Evolutionary conservation across 1,140 invertebrate genomes (phyloP).

Genomic region (Drosophila suzukii): DNA sequence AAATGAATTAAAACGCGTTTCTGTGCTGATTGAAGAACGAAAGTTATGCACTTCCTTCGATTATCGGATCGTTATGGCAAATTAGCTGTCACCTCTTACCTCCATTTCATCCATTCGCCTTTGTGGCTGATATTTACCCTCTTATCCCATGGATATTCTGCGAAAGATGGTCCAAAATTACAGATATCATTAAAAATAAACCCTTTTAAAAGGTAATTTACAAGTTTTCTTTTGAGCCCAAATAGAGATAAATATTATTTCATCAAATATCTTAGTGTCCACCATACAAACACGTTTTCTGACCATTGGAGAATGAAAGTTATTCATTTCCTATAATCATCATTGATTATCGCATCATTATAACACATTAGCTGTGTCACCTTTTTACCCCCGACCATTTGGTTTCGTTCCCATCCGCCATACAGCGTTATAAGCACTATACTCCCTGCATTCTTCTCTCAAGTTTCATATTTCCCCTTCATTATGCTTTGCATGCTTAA

Average conservation of each 20-base stretch:
- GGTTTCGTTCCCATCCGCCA: constrained; percentile 5
- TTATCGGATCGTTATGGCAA: constrained; percentile 38
- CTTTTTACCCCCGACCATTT: constrained; percentile 21
- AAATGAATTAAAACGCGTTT: constrained; percentile 36
- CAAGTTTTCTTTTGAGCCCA: neutral
- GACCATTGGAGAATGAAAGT: constrained; percentile 31
- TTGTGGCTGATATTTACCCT: neutral
- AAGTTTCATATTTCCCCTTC: constrained; percentile 79
- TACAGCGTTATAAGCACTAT: constrained; percentile 13
- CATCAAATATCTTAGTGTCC: neutral
- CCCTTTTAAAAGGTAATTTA: neutral
- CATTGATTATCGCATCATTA: constrained; percentile 58
- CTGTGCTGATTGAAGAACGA: constrained; percentile 20
- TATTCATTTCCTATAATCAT: constrained; percentile 51
- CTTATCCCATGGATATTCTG: neutral
- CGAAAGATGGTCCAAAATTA: neutral
- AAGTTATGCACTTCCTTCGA: constrained; percentile 45
- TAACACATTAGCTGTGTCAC: constrained; percentile 60
- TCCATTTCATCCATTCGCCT: neutral
- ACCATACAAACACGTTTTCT: neutral
- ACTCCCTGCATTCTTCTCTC: constrained; percentile 32
- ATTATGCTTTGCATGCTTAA: constrained; percentile 83
- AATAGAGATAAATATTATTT: too few species aligned
- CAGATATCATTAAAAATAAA: too few species aligned
- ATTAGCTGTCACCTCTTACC: constrained; percentile 52